phyloP scores from a whole-genome alignment of 2,888 invertebrate species.

The Drosophila anomelani region DNA sequence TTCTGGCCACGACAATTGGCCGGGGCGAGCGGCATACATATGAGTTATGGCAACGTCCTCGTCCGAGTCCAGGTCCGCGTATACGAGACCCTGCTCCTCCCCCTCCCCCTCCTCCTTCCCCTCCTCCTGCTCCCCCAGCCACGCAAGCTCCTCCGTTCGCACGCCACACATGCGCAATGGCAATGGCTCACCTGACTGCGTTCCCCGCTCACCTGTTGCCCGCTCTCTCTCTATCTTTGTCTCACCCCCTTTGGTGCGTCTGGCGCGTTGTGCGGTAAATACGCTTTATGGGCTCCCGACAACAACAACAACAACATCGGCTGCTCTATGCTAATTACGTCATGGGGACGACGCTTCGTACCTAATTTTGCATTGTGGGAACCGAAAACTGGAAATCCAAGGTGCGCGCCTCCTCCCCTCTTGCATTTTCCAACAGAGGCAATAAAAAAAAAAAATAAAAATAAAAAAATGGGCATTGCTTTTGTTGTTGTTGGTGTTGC shows the following conservation, averaged over 20 bases:
- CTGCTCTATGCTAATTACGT: conserved; percentile 84
- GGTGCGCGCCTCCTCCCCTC: conserved; percentile 48
- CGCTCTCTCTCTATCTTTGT: not conserved
- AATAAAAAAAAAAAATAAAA: conserved; percentile 59
- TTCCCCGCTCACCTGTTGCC: conserved; percentile 12
- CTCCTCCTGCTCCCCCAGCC: not conserved
- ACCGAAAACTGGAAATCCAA: conserved; percentile 84
- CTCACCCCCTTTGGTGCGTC: conserved; percentile 52
- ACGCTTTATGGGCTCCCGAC: conserved; percentile 81
- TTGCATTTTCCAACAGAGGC: conserved; percentile 73
- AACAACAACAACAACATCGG: conserved; percentile 48
- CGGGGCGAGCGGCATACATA: conserved; percentile 39
- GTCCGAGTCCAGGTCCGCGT: conserved; percentile 22
- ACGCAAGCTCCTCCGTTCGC: conserved; percentile 58
- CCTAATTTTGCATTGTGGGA: conserved; percentile 84
- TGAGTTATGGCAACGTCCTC: conserved; percentile 52
- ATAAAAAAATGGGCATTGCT: conserved; percentile 54
- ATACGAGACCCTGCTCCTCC: conserved; percentile 4
- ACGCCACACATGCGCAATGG: conserved; percentile 71
- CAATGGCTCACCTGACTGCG: conserved; percentile 69
- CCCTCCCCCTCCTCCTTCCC: not conserved
- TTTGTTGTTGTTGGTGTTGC: conserved; percentile 27
- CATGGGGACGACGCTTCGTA: conserved; percentile 83
- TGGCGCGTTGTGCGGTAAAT: conserved; percentile 80
- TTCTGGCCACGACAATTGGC: conserved; percentile 72